Evolutionary conservation across 2,113 vertebrate species (phyloP).

Genomic region (Oryzias melastigma): DNA sequence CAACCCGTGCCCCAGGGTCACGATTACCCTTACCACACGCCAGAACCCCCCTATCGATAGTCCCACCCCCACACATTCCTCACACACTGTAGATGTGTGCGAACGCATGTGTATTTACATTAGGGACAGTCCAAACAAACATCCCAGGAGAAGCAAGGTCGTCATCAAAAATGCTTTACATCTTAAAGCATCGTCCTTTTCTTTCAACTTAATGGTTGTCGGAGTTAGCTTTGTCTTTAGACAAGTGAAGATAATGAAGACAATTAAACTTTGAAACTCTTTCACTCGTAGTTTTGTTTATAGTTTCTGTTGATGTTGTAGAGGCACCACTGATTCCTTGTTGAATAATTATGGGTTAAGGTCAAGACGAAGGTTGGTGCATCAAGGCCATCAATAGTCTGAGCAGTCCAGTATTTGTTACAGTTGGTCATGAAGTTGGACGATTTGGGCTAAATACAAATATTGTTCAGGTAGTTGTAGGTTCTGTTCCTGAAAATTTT

Average conservation of each 20-base stretch:
- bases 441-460: background rate
- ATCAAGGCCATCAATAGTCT: conserved; percentile 32
- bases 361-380: conserved; percentile 1
- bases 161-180: conserved; percentile 35
- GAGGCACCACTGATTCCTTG: conserved; percentile 24
- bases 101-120: conserved; percentile 38
- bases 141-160: conserved; percentile 26
- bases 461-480: background rate
- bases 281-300: conserved; percentile 6
- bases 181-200: conserved; percentile 18
- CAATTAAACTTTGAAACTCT: conserved; percentile 1
- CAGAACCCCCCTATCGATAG: conserved; percentile 81
- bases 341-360: conserved; percentile 12
- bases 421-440: background rate
- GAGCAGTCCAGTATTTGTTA: background rate
- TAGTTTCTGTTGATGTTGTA: conserved; percentile 16
- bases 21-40: conserved; percentile 80
- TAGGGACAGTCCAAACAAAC: conserved; percentile 46
- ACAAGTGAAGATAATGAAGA: conserved; percentile 2
- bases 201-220: conserved; percentile 13
- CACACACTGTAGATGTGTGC: conserved; percentile 53
- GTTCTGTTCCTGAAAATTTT: too few relatives aligned
- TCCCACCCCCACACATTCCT: conserved; percentile 44
- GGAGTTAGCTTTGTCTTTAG: conserved; percentile 4
- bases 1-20: conserved; percentile 77